Evolutionary conservation across 1,140 invertebrate species (phyloP).

Genomic region (Zaprionus tsacasi): DNA sequence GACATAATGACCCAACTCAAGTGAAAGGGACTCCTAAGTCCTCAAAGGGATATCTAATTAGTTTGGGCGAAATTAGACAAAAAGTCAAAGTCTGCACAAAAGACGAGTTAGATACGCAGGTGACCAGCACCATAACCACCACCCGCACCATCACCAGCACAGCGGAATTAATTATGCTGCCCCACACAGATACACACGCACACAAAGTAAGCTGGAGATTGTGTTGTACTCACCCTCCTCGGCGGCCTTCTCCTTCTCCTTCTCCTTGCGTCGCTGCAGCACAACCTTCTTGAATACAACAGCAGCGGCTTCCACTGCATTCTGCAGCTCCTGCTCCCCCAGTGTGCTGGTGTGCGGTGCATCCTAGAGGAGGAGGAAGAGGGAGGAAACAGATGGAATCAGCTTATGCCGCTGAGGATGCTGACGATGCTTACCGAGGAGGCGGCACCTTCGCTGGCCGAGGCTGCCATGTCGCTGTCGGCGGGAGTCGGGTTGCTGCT

Average conservation of each 20-base stretch:
- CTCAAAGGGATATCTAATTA: slow-evolving; percentile 59
- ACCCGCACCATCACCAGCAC: not conserved
- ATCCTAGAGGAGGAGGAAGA: not conserved
- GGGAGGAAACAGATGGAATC: not conserved
- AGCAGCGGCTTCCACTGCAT: slow-evolving; percentile 85
- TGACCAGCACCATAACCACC: slow-evolving; percentile 39
- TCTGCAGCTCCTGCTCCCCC: slow-evolving; percentile 86
- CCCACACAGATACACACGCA: slow-evolving; percentile 9
- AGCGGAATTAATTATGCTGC: slow-evolving; percentile 22
- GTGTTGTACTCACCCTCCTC: slow-evolving; percentile 79
- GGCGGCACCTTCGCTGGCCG: slow-evolving; percentile 36
- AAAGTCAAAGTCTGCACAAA: slow-evolving; percentile 57
- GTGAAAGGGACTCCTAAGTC: not conserved
- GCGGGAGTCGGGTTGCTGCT: not conserved
- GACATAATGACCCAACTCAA: slow-evolving; percentile 35
- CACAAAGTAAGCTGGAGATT: slow-evolving; percentile 12
- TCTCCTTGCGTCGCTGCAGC: slow-evolving; percentile 80
- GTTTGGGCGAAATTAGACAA: slow-evolving; percentile 65
- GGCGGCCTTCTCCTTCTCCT: slow-evolving; percentile 72
- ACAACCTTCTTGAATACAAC: slow-evolving; percentile 85
- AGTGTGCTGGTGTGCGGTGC: slow-evolving; percentile 83
- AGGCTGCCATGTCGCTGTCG: slow-evolving; percentile 34
- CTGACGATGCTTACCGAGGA: slow-evolving; percentile 46
- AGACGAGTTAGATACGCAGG: slow-evolving; percentile 53
- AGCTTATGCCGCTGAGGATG: not conserved